Percentiles rank a stretch among this genome's conserved stretches.
Evolutionary conservation across 2,797 vertebrate species (phyloP).

Genomic region (Silurus lanzhouensis): DNA sequence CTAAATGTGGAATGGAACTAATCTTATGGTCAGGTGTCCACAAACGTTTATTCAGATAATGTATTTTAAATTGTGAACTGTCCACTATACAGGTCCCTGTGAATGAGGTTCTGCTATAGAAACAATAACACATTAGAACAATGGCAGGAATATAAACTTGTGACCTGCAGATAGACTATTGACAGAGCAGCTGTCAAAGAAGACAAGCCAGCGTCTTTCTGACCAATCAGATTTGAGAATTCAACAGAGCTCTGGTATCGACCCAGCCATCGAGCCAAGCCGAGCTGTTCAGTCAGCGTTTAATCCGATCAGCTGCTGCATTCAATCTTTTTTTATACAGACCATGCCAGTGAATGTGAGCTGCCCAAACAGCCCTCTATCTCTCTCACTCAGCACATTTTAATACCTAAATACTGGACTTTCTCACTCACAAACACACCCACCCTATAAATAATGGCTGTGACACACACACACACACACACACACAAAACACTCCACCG

Average conservation of each 20-base stretch:
- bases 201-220: background rate
- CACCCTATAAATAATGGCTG: too few relatives aligned
- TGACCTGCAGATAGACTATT: background rate
- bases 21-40: too few relatives aligned
- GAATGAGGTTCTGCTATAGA: background rate
- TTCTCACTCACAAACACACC: background rate
- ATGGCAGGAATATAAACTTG: background rate
- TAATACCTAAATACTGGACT: background rate
- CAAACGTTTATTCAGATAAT: too few relatives aligned
- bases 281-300: constrained; percentile 21
- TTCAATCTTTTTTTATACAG: constrained; percentile 23
- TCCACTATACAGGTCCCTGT: background rate
- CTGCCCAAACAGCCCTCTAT: constrained; percentile 39
- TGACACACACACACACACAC: constrained; percentile 2
- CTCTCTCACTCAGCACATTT: constrained; percentile 52
- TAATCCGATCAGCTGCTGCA: constrained; percentile 15
- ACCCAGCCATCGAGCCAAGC: background rate
- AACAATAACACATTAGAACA: background rate
- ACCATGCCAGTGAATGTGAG: constrained; percentile 34
- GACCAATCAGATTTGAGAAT: background rate
- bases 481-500: constrained; percentile 7
- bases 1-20: too few relatives aligned
- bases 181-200: background rate
- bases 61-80: too few relatives aligned
- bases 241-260: background rate